A percentile compares a stretch with the other conserved stretches of the same genome.
Conservation (phyloP, 2,888 invertebrate genomes). For the Zeuzera pyrina region DNA sequence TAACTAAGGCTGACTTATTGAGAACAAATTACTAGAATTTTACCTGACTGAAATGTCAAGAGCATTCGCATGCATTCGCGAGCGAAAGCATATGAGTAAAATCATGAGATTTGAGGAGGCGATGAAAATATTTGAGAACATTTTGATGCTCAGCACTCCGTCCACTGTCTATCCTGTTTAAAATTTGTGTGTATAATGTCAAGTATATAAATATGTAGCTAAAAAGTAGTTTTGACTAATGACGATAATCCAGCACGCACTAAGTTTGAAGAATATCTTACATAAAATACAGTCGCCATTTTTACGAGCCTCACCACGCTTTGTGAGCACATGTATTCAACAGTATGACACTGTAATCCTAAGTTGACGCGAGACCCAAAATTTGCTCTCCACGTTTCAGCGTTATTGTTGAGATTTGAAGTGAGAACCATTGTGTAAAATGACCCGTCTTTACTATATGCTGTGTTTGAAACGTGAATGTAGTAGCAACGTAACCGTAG, state of each 20-base stretch:
- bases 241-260: conserved; percentile 6
- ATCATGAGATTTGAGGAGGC: too few relatives aligned
- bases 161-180: too few relatives aligned
- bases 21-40: too few relatives aligned
- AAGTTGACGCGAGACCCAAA: conserved; percentile 32
- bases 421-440: conserved; percentile 29
- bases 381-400: conserved; percentile 31
- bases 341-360: conserved; percentile 30
- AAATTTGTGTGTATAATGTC: too few relatives aligned
- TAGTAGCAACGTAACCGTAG: too few relatives aligned
- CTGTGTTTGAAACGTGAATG: conserved; percentile 23
- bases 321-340: conserved; percentile 28
- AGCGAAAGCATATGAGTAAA: neutral
- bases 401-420: conserved; percentile 48
- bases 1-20: too few relatives aligned
- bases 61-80: too few relatives aligned
- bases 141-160: too few relatives aligned
- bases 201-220: too few relatives aligned
- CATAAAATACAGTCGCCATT: conserved; percentile 14
- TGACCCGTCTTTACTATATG: conserved; percentile 25
- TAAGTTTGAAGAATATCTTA: conserved; percentile 23
- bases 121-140: too few relatives aligned
- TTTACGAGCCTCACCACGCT: conserved; percentile 11
- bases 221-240: too few relatives aligned
- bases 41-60: too few relatives aligned